Evolutionary conservation across 2,888 invertebrate species (phyloP).

Genomic region (Hanleya hanleyi): DNA sequence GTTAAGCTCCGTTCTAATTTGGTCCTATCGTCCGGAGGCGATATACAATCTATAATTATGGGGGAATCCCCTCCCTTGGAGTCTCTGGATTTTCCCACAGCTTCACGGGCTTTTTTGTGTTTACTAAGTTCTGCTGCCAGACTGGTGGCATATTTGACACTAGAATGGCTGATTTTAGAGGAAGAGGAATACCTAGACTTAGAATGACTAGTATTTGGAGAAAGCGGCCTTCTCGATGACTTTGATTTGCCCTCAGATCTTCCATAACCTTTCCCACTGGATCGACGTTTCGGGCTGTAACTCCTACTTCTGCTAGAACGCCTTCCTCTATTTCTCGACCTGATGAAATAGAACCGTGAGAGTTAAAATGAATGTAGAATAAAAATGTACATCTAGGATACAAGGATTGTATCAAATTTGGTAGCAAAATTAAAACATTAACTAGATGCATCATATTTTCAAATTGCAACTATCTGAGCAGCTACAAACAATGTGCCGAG

Average conservation of each 20-base stretch:
- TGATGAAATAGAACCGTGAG: slow-evolving; percentile 29
- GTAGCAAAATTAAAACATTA: too few relatives aligned
- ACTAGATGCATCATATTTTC: too few relatives aligned
- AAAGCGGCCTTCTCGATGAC: neutral
- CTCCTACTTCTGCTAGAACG: slow-evolving; percentile 46
- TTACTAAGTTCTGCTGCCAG: slow-evolving; percentile 71
- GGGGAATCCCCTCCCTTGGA: slow-evolving; percentile 8
- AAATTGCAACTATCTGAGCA: too few relatives aligned
- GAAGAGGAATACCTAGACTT: slow-evolving; percentile 20
- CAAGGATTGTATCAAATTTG: too few relatives aligned
- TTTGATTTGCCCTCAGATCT: neutral
- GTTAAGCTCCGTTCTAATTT: neutral
- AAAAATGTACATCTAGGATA: too few relatives aligned
- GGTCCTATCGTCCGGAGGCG: neutral
- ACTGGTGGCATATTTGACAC: slow-evolving; percentile 66
- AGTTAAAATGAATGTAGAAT: too few relatives aligned
- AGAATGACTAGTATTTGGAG: neutral
- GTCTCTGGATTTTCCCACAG: slow-evolving; percentile 35
- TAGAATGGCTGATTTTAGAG: slow-evolving; percentile 45
- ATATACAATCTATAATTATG: slow-evolving; percentile 15
- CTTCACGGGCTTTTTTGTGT: slow-evolving; percentile 69
- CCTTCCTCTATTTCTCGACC: slow-evolving; percentile 36
- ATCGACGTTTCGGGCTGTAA: slow-evolving; percentile 36
- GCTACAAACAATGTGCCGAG: too few relatives aligned
- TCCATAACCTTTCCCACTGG: too few relatives aligned